These are phyloP conservation scores for Cyanoderma ruficeps DNA, from an alignment of 2,113 vertebrate genomes.

Conservation along the genomic window DNA sequence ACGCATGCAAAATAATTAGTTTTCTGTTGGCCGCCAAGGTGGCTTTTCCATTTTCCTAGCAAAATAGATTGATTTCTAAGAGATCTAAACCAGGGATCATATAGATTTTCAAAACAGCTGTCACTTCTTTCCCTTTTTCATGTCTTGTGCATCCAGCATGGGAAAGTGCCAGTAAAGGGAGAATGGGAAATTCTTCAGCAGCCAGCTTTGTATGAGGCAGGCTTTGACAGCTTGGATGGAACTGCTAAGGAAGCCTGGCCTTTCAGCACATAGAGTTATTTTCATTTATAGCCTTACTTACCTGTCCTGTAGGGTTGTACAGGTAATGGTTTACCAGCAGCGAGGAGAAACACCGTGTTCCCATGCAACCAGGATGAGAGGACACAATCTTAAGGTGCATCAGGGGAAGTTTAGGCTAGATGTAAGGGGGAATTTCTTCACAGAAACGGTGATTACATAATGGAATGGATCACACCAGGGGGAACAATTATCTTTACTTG, in stretches of 20 bases:
- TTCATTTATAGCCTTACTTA: neutral
- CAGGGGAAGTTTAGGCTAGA: neutral
- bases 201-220: neutral
- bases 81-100: neutral
- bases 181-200: neutral
- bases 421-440: neutral
- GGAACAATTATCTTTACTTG: neutral
- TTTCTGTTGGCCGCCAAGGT: neutral
- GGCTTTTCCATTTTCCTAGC: neutral
- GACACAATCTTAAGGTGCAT: neutral
- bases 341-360: neutral
- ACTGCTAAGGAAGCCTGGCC: neutral
- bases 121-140: neutral
- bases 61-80: constrained; percentile 17
- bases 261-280: neutral
- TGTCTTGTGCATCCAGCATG: neutral
- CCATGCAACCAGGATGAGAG: neutral
- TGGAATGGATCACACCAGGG: neutral
- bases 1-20: constrained; percentile 25
- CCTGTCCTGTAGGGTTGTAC: neutral
- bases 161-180: neutral
- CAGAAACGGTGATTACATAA: neutral
- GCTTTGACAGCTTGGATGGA: neutral
- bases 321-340: neutral
- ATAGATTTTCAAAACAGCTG: neutral